A percentile compares a stretch with the other conserved stretches of the same genome.
phyloP scores from a whole-genome alignment of 1,140 invertebrate species.

The Sminthurinus signatus region DNA sequence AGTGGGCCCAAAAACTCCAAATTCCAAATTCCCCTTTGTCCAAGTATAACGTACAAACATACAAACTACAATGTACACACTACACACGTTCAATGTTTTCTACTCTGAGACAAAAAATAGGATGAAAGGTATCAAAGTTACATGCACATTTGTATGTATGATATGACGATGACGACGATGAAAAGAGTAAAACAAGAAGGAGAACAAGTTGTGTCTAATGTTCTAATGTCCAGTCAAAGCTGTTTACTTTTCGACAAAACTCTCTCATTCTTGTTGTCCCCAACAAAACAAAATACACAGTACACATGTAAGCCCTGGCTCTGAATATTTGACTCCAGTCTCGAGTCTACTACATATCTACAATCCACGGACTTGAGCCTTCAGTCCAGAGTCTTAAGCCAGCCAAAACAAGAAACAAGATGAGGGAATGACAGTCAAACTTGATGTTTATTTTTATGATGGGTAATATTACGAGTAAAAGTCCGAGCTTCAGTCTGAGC shows the following conservation, averaged over 20 bases:
- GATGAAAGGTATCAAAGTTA: background rate
- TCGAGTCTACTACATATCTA: too few species aligned
- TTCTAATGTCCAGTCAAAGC: constrained; percentile 23
- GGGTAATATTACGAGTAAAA: constrained; percentile 13
- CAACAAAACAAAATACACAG: too few species aligned
- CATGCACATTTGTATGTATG: background rate
- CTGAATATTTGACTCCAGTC: too few species aligned
- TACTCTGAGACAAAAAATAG: too few species aligned
- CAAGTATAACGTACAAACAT: too few species aligned
- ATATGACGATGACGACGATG: constrained; percentile 7
- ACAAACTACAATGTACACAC: too few species aligned
- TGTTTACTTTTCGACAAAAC: constrained; percentile 21
- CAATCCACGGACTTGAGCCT: too few species aligned
- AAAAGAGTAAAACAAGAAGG: too few species aligned
- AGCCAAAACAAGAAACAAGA: background rate
- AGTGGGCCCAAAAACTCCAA: background rate
- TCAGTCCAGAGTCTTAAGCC: background rate
- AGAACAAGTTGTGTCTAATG: constrained; percentile 29
- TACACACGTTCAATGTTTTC: too few species aligned
- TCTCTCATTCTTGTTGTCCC: background rate
- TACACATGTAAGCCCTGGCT: too few species aligned
- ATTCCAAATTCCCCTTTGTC: too few species aligned
- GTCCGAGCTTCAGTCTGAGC: too few species aligned
- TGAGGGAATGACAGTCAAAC: constrained; percentile 17
- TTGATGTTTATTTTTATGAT: constrained; percentile 27